phyloP scores from a whole-genome alignment of 1,140 invertebrate species.

The Drosophila nebulosa region DNA sequence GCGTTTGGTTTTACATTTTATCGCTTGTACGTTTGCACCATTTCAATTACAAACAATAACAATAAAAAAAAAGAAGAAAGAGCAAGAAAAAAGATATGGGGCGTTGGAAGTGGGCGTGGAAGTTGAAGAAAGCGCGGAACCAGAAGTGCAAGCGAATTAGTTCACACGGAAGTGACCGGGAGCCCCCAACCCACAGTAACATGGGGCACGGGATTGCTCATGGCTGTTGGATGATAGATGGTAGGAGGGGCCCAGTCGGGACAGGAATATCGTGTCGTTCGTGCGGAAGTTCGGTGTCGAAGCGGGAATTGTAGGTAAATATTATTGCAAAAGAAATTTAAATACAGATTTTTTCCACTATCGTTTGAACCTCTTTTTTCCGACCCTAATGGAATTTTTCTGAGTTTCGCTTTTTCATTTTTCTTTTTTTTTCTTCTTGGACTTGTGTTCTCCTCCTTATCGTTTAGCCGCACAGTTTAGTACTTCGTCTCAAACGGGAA shows the following conservation, averaged over 20 bases:
- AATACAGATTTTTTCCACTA: slow-evolving; percentile 70
- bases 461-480: slow-evolving; percentile 12
- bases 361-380: slow-evolving; percentile 21
- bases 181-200: not conserved
- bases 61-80: slow-evolving; percentile 53
- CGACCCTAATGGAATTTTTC: slow-evolving; percentile 50
- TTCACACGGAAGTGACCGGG: slow-evolving; percentile 68
- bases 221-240: not conserved
- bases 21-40: slow-evolving; percentile 78
- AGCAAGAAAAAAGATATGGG: slow-evolving; percentile 8
- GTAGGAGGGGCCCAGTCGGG: not conserved
- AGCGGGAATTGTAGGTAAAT: slow-evolving; percentile 72
- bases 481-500: not conserved
- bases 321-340: slow-evolving; percentile 72
- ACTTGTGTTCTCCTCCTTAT: slow-evolving; percentile 26
- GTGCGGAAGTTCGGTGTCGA: slow-evolving; percentile 72
- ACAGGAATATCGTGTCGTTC: slow-evolving; percentile 27
- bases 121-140: slow-evolving; percentile 53
- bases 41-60: slow-evolving; percentile 80
- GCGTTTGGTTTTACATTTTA: slow-evolving; percentile 74
- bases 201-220: not conserved
- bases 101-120: slow-evolving; percentile 15
- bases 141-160: slow-evolving; percentile 69
- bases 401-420: slow-evolving; percentile 25
- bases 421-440: slow-evolving; percentile 2